phyloP scores from a whole-genome alignment of 2,113 vertebrate genomes.

The Leptobrachium ailaonicum region DNA sequence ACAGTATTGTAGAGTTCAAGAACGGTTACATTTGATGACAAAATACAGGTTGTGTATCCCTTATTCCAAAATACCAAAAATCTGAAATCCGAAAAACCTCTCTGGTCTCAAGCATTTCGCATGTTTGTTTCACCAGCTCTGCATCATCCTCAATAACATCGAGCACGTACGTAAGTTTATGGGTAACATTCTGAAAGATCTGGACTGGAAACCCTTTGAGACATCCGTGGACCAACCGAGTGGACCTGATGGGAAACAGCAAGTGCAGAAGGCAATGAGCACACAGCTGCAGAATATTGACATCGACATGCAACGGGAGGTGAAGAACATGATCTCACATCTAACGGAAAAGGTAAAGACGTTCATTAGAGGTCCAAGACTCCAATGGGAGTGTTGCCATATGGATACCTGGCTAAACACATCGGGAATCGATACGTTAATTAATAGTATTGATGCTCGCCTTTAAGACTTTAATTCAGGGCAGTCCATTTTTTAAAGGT shows the following conservation, averaged over 20 bases:
- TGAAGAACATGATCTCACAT: constrained; percentile 74
- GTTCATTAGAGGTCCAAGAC: neutral
- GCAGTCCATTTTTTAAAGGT: neutral
- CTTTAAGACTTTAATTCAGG: too few relatives aligned
- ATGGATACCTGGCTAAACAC: neutral
- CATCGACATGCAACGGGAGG: constrained; percentile 78
- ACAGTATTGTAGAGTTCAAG: too few relatives aligned
- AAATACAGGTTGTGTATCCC: too few relatives aligned
- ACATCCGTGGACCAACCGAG: constrained; percentile 69
- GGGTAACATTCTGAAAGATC: constrained; percentile 69
- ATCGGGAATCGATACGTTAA: too few relatives aligned
- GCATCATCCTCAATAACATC: constrained; percentile 77
- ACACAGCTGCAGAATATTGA: constrained; percentile 78
- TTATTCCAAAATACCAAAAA: too few relatives aligned
- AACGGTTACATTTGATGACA: too few relatives aligned
- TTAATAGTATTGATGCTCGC: too few relatives aligned
- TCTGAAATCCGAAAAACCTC: too few relatives aligned
- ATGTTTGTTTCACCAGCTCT: constrained; percentile 68
- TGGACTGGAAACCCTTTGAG: constrained; percentile 75
- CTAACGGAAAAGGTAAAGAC: constrained; percentile 79
- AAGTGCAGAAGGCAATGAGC: constrained; percentile 76
- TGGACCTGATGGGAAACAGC: constrained; percentile 74
- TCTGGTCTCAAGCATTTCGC: too few relatives aligned
- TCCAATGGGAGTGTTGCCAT: neutral
- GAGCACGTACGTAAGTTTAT: constrained; percentile 77